Evolutionary conservation across 2,113 vertebrate species (phyloP).

Genomic region (Illadopsis cleaveri): DNA sequence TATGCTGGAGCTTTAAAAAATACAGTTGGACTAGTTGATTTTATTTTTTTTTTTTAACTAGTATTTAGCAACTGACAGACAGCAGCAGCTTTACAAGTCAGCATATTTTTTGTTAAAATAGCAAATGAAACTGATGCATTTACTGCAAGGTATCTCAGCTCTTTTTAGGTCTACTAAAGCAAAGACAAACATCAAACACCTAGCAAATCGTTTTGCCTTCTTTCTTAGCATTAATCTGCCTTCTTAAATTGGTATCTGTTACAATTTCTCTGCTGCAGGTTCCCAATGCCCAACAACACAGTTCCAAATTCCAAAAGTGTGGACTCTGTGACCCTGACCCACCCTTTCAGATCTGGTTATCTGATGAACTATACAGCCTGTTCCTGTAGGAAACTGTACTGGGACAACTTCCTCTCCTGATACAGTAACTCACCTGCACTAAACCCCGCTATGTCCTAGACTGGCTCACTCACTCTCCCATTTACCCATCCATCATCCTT

Average conservation of each 20-base stretch:
- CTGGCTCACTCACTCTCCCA: background rate
- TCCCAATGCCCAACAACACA: background rate
- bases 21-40: background rate
- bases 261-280: background rate
- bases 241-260: background rate
- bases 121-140: background rate
- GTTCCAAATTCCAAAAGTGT: background rate
- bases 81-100: background rate
- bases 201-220: background rate
- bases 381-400: background rate
- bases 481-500: background rate
- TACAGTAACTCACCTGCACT: background rate
- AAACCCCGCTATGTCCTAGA: accelerated
- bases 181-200: background rate
- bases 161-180: background rate
- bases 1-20: background rate
- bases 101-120: background rate
- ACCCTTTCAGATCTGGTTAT: background rate
- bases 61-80: background rate
- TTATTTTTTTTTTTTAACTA: background rate
- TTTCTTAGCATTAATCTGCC: background rate
- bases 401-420: background rate
- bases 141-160: background rate
- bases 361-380: background rate
- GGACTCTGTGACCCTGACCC: background rate